Evolutionary conservation across 2,797 vertebrate species (phyloP).

Genomic region (Valencia hispanica): DNA sequence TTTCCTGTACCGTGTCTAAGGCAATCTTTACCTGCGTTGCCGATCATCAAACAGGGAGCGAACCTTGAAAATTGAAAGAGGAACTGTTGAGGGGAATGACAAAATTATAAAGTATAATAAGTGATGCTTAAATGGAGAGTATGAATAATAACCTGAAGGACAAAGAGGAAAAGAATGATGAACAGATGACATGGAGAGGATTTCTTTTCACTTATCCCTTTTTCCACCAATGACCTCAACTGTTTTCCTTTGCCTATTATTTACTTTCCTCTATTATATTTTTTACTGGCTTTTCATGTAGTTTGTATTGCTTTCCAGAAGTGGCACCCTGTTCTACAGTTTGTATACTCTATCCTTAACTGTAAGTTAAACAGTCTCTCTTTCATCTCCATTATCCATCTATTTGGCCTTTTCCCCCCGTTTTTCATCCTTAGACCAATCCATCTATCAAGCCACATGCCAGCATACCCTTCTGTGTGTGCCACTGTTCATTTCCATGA

Average conservation of each 20-base stretch:
- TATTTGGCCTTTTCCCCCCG: slow-evolving; percentile 27
- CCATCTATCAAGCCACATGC: slow-evolving; percentile 45
- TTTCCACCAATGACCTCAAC: slow-evolving; percentile 43
- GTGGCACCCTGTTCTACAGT: slow-evolving; percentile 15
- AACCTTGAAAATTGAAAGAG: slow-evolving; percentile 38
- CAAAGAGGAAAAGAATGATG: slow-evolving; percentile 33
- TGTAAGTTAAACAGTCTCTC: slow-evolving; percentile 48
- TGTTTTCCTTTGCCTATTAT: slow-evolving; percentile 57
- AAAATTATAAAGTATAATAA: slow-evolving; percentile 28
- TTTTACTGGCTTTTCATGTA: slow-evolving; percentile 38
- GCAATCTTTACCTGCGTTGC: slow-evolving; percentile 4
- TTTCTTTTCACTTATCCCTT: slow-evolving; percentile 45
- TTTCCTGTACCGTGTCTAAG: neutral
- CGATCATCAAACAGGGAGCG: slow-evolving; percentile 6
- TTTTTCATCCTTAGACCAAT: slow-evolving; percentile 42
- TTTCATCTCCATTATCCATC: slow-evolving; percentile 60
- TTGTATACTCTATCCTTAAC: slow-evolving; percentile 17
- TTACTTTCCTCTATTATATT: slow-evolving; percentile 58
- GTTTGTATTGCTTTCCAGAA: slow-evolving; percentile 49
- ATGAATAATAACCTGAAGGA: slow-evolving; percentile 45
- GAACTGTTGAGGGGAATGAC: slow-evolving; percentile 13
- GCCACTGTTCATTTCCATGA: slow-evolving; percentile 77
- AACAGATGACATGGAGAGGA: slow-evolving; percentile 24
- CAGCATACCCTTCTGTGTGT: slow-evolving; percentile 43
- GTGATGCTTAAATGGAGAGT: slow-evolving; percentile 37